Conservation (phyloP, 2,113 vertebrate genomes). For the Pipra filicauda region DNA sequence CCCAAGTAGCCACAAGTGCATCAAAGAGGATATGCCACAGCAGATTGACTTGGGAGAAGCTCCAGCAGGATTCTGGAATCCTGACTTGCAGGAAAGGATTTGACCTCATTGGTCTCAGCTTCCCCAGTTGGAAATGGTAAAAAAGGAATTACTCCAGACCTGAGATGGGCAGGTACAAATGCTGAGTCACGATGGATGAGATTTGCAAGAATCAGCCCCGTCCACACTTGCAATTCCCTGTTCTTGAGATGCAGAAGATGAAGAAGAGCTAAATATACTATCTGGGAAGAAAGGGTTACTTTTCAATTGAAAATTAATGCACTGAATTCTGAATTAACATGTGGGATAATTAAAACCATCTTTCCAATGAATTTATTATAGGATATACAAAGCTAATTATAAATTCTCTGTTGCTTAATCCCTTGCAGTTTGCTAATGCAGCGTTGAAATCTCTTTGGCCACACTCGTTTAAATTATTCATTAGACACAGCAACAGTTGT, state of each 20-base stretch:
- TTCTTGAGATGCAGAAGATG: not conserved
- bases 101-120: not conserved
- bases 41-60: not conserved
- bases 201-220: not conserved
- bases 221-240: not conserved
- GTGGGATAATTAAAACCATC: conserved; percentile 82
- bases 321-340: conserved; percentile 69
- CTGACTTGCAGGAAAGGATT: not conserved
- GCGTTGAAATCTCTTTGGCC: conserved; percentile 83
- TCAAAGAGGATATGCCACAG: not conserved
- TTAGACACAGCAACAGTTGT: conserved; percentile 81
- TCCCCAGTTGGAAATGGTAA: not conserved
- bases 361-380: conserved; percentile 82
- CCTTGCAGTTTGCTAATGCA: conserved; percentile 78
- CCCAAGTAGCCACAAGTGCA: not conserved
- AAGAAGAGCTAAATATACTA: not conserved
- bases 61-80: not conserved
- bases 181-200: not conserved
- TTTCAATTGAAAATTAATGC: conserved; percentile 44
- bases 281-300: conserved; percentile 59
- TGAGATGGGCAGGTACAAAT: not conserved
- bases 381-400: conserved; percentile 80
- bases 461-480: conserved; percentile 84
- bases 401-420: conserved; percentile 79
- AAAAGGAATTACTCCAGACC: not conserved